Base-by-base conservation (phyloP, 2,113 vertebrate species). In the Phasianus colchicus region DNA sequence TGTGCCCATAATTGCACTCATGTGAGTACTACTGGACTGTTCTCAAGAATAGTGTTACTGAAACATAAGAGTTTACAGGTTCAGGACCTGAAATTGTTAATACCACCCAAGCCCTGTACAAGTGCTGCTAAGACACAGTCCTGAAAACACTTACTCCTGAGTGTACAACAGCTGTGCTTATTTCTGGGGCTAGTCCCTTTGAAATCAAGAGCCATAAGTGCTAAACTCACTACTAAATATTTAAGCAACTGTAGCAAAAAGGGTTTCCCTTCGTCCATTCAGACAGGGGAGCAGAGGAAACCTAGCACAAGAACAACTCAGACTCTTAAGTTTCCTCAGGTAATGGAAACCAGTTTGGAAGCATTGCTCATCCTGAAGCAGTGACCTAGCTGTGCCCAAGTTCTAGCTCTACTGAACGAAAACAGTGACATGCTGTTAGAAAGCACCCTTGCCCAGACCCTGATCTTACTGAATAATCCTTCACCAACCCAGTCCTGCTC, bases 11-110 rank as follows among this genome's bases (percentile, higher is more conserved):
- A 95, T 74, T 32, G 6, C 86, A 88, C 88, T 90, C 88, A 72
- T 48, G 83, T 84, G 88, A 90, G 57, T 69, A 66, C 36, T 65
- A 54, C 32, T 67, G 50, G 58, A 32, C 63, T 58, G 57, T 42
- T 97, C 86, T 91, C 72, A 82, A 84, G 94, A 93, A 82, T 94
- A 91, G 92, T 91, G 80, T 95, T 90, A 93, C 73, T 83, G 81
- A 96, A 92, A 96, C 0, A 0, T 93, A 95, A 91, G 57, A 48
- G 61, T 58, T 95, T 91, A 73, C 83, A 95, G 88, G 83, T 96
- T 95, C 90, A 86, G 83, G 76, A 93, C 83, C 83, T 76, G 36
- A 86, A 90, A 88, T 66, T 92, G 85, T 69, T 95, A 95, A 95
- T 75, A 50, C 88, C 47, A 13, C 7, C n/a, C 43, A 75, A 95